phyloP scores from a whole-genome alignment of 2,797 vertebrate species.

The Amblyraja radiata region DNA sequence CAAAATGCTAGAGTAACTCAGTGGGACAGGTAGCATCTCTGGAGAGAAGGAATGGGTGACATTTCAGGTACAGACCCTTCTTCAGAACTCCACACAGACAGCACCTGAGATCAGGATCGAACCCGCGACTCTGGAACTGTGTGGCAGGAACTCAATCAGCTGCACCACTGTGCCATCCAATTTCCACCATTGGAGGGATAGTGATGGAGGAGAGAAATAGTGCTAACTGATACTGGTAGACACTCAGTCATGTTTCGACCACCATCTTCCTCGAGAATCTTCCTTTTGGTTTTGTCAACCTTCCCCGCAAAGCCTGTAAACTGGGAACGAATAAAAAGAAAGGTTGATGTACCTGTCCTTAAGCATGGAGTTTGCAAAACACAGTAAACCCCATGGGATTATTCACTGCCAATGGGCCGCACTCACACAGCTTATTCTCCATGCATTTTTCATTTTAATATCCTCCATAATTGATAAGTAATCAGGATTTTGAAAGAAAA shows the following conservation, averaged over 20 bases:
- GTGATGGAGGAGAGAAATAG: neutral
- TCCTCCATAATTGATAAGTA: neutral
- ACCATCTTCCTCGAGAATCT: neutral
- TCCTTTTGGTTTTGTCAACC: neutral
- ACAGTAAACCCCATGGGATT: neutral
- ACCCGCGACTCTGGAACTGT: no score
- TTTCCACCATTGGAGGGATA: neutral
- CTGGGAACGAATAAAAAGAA: neutral
- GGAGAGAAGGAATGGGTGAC: no score
- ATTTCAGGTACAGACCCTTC: no score
- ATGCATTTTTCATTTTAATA: slow-evolving; percentile 16
- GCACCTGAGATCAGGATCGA: no score
- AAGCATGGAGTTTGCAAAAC: neutral
- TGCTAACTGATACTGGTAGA: neutral
- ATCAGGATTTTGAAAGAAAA: slow-evolving; percentile 8
- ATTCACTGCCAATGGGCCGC: neutral
- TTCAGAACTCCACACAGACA: no score
- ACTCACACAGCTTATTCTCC: no score
- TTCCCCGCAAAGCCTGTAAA: neutral
- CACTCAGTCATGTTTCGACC: neutral
- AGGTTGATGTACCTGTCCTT: neutral
- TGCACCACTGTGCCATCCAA: no score
- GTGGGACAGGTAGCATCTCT: no score
- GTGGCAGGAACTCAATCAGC: no score
- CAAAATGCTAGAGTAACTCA: no score